A percentile compares a stretch with the other conserved stretches of the same genome.
These are phyloP conservation scores for Pristionchus pacificus DNA, from an alignment of 1,140 invertebrate species.

Conservation along the genomic window DNA sequence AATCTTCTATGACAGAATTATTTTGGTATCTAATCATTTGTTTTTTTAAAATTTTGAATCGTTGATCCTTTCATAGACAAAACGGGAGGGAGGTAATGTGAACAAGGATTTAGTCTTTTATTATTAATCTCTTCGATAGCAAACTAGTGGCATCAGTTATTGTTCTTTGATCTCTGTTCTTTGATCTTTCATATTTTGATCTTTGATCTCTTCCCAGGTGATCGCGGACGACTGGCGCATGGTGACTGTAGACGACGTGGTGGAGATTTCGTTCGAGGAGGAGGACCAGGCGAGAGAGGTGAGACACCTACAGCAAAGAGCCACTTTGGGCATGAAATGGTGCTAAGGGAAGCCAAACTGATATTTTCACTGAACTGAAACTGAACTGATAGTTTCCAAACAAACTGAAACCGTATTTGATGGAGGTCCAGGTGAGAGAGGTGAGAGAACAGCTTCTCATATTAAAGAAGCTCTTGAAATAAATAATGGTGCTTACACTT, in stretches of 20 bases:
- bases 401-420: slow-evolving; percentile 11
- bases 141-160: no score
- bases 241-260: slow-evolving; percentile 22
- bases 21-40: no score
- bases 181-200: background rate
- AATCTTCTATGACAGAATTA: no score
- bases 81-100: no score
- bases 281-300: slow-evolving; percentile 2
- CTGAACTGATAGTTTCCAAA: slow-evolving; percentile 14
- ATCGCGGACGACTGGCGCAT: slow-evolving; percentile 18
- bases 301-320: background rate
- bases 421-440: background rate
- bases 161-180: no score
- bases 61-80: no score
- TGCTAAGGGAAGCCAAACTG: background rate
- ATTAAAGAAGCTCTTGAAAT: background rate
- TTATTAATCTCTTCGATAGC: no score
- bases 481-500: background rate
- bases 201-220: slow-evolving; percentile 8
- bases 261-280: slow-evolving; percentile 19
- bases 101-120: no score
- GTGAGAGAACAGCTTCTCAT: background rate
- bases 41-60: no score
- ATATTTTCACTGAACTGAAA: background rate
- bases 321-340: background rate